These are phyloP conservation scores for Lithobates pipiens DNA, from an alignment of 2,797 vertebrate species.

Conservation along the genomic window DNA sequence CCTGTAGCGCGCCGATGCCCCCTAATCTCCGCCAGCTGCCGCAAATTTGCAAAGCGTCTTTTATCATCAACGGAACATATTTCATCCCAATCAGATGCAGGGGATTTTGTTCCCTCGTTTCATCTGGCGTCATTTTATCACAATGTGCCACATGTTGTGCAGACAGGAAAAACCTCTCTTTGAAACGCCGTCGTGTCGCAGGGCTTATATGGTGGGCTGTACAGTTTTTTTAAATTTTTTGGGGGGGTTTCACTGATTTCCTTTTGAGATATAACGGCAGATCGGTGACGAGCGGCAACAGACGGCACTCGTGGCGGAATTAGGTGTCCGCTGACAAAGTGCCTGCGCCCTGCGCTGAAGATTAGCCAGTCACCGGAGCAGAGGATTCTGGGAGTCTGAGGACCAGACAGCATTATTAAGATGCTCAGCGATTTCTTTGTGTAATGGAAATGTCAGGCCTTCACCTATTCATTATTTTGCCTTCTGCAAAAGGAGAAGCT, in stretches of 20 bases:
- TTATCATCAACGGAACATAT: slow-evolving; percentile 23
- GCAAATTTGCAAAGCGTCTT: neutral
- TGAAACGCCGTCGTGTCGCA: slow-evolving; percentile 29
- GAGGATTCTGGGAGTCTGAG: slow-evolving; percentile 65
- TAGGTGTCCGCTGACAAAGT: slow-evolving; percentile 65
- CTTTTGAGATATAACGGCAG: slow-evolving; percentile 60
- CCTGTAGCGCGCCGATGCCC: neutral
- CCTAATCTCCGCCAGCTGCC: neutral
- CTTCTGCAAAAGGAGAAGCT: neutral
- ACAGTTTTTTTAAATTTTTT: slow-evolving; percentile 15
- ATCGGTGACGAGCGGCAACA: slow-evolving; percentile 41
- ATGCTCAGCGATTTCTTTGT: slow-evolving; percentile 68
- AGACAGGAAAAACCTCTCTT: slow-evolving; percentile 23
- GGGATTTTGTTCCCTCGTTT: neutral
- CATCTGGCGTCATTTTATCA: slow-evolving; percentile 31
- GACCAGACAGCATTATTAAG: slow-evolving; percentile 65
- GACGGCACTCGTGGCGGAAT: slow-evolving; percentile 50
- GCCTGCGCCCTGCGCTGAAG: slow-evolving; percentile 67
- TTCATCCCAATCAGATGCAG: slow-evolving; percentile 13
- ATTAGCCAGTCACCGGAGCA: slow-evolving; percentile 72
- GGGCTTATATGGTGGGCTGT: slow-evolving; percentile 9
- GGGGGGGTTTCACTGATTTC: slow-evolving; percentile 9
- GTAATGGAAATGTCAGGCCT: slow-evolving; percentile 76
- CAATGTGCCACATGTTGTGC: slow-evolving; percentile 28
- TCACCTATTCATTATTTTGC: slow-evolving; percentile 68